Percentiles rank a stretch among this genome's conserved stretches.
Conservation (phyloP, 2,113 vertebrate species). For the Muntiacus reevesi region DNA sequence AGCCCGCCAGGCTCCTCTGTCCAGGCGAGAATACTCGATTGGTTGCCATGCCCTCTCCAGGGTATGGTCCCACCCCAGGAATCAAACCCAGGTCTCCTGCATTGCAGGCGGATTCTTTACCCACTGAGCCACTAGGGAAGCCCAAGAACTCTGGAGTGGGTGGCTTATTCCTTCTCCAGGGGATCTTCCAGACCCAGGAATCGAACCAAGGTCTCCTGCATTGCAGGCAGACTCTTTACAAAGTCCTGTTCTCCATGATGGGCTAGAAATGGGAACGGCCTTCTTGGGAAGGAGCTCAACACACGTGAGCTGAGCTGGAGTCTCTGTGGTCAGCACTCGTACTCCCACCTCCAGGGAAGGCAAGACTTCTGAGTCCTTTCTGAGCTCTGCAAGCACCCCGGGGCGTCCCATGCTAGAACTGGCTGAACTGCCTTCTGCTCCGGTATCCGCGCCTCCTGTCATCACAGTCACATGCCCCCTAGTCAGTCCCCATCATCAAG, state of each 20-base stretch:
- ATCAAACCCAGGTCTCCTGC: too few species aligned
- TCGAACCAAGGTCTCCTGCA: background rate
- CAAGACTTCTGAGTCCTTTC: background rate
- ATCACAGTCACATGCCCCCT: background rate
- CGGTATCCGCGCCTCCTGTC: fast-evolving
- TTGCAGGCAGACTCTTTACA: background rate
- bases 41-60: background rate
- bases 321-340: fast-evolving
- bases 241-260: background rate
- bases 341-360: background rate
- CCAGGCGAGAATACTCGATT: background rate
- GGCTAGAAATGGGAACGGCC: background rate
- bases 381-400: fast-evolving
- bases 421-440: fast-evolving
- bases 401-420: background rate
- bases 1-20: background rate
- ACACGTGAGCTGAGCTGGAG: fast-evolving
- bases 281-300: background rate
- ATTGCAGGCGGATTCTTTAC: background rate
- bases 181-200: background rate
- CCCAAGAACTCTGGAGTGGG: too few species aligned
- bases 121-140: too few species aligned
- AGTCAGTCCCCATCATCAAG: fast-evolving
- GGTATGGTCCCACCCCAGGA: background rate
- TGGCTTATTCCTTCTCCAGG: too few species aligned